A percentile compares a stretch with the other conserved stretches of the same genome.
Conservation (phyloP, 2,113 vertebrate species). For the Leptosomus discolor region DNA sequence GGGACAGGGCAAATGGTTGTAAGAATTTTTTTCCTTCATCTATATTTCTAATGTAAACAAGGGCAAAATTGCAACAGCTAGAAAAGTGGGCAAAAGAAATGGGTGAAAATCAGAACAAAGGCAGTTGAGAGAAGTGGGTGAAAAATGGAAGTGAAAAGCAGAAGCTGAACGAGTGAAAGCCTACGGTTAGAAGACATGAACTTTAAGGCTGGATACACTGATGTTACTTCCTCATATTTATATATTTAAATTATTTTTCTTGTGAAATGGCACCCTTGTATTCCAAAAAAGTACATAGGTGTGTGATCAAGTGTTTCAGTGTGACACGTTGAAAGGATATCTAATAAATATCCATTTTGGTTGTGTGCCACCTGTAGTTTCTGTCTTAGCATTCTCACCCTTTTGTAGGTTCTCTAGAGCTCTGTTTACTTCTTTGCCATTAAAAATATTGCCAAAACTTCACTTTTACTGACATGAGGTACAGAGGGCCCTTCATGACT, state of each 20-base stretch:
- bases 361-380: background rate
- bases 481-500: background rate
- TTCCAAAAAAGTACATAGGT: background rate
- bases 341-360: background rate
- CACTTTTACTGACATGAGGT: background rate
- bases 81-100: background rate
- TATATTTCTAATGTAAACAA: background rate
- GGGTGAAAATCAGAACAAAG: background rate
- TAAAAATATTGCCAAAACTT: background rate
- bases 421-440: background rate
- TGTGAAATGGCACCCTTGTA: background rate
- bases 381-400: background rate
- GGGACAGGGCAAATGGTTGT: background rate
- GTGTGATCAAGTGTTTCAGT: background rate
- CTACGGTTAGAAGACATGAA: background rate
- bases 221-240: background rate
- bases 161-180: conserved; percentile 47
- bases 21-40: background rate
- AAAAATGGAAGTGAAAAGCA: conserved; percentile 45
- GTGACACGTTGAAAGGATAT: background rate
- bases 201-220: background rate
- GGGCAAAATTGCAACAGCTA: background rate
- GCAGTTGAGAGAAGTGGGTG: background rate
- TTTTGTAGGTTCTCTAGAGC: background rate
- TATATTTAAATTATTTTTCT: background rate